Evolutionary conservation across 2,113 vertebrate genomes (phyloP).

Genomic region (Patagioenas fasciata): DNA sequence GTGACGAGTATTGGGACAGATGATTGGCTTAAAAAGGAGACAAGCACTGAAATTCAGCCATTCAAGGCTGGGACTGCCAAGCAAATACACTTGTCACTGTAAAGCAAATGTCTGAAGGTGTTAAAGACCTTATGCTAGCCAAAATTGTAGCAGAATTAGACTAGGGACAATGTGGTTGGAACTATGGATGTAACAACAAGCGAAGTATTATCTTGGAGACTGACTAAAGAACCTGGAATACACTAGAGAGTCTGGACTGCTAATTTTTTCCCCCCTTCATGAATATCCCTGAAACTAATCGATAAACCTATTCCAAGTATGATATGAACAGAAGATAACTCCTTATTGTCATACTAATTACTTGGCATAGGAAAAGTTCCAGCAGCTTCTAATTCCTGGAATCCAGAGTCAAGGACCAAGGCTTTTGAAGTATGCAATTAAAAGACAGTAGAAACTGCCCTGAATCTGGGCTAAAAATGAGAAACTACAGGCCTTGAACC

Average conservation of each 20-base stretch:
- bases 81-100: neutral
- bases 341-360: neutral
- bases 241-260: neutral
- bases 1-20: neutral
- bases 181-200: neutral
- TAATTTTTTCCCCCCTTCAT: neutral
- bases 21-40: neutral
- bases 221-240: neutral
- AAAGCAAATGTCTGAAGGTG: neutral
- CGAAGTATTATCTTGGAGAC: neutral
- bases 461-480: neutral
- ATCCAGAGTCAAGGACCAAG: neutral
- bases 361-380: neutral
- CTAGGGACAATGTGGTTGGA: neutral
- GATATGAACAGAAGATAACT: neutral
- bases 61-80: neutral
- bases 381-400: neutral
- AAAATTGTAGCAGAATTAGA: neutral
- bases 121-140: neutral
- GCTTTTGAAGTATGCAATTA: neutral
- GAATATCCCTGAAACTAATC: neutral
- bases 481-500: neutral
- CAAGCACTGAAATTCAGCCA: fast-evolving
- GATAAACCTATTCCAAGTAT: neutral
- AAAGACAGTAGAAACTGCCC: neutral